Conservation (phyloP, 2,888 invertebrate genomes). For the Cabera pusaria region DNA sequence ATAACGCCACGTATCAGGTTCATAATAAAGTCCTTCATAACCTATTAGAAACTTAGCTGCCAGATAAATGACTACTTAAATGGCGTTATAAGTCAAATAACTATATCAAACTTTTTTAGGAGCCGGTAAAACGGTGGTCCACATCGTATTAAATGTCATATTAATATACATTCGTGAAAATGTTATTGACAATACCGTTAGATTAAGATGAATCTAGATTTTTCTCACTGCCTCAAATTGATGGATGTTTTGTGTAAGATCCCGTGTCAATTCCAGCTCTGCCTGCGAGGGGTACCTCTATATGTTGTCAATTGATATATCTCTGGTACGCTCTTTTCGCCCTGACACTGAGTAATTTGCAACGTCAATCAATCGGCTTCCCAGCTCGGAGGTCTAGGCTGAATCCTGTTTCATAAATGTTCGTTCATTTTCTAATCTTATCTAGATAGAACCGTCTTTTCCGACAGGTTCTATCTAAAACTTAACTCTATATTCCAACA, state of each 20-base stretch:
- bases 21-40: too few relatives aligned
- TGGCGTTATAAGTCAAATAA: too few relatives aligned
- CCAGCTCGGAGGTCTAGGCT: constrained; percentile 11
- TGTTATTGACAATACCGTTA: neutral
- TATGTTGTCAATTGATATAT: constrained; percentile 44
- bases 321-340: constrained; percentile 36
- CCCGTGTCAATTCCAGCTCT: constrained; percentile 24
- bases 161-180: neutral
- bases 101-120: too few relatives aligned
- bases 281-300: constrained; percentile 14
- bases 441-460: too few relatives aligned
- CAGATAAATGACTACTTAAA: too few relatives aligned
- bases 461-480: too few relatives aligned
- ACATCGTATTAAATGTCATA: too few relatives aligned
- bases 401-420: constrained; percentile 9
- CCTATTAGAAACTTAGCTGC: too few relatives aligned
- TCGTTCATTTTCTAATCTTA: too few relatives aligned
- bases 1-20: too few relatives aligned
- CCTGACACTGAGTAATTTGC: constrained; percentile 53
- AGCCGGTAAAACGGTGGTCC: too few relatives aligned
- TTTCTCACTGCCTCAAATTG: constrained; percentile 11
- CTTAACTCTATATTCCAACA: too few relatives aligned
- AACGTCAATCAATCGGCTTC: constrained; percentile 46
- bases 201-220: constrained; percentile 5
- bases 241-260: constrained; percentile 20